phyloP scores from a whole-genome alignment of 2,888 invertebrate genomes.

The Camptogramma bilineatum region DNA sequence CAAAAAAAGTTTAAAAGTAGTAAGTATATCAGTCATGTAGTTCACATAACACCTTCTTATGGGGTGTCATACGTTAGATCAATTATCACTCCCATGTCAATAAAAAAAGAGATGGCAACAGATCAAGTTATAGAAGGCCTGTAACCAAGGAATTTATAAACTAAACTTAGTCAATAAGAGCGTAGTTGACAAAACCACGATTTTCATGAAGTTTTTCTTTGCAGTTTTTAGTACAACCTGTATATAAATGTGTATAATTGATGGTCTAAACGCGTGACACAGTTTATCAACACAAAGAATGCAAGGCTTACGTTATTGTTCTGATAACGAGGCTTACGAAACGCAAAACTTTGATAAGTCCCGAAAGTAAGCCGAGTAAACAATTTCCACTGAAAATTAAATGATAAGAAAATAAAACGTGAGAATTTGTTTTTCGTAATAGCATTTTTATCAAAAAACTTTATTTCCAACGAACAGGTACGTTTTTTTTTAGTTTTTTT shows the following conservation, averaged over 20 bases:
- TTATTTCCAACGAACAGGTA: not conserved
- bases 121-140: no score
- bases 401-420: conserved; percentile 14
- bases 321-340: conserved; percentile 28
- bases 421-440: not conserved
- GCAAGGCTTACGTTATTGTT: conserved; percentile 36
- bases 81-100: no score
- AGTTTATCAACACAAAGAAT: conserved; percentile 44
- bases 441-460: not conserved
- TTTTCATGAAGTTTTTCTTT: no score
- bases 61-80: no score
- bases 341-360: conserved; percentile 38
- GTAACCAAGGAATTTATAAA: no score
- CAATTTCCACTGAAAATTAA: conserved; percentile 9
- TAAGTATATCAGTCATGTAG: no score
- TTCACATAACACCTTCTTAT: no score
- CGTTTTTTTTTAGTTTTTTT: no score
- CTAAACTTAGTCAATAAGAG: no score
- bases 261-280: conserved; percentile 56
- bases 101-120: not conserved
- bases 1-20: no score
- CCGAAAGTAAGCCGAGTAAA: conserved; percentile 15
- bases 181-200: no score
- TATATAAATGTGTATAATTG: conserved; percentile 49
- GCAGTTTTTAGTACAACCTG: conserved; percentile 37